Base-by-base conservation (phyloP, 2,888 invertebrate genomes). In the Byasa hedistus region DNA sequence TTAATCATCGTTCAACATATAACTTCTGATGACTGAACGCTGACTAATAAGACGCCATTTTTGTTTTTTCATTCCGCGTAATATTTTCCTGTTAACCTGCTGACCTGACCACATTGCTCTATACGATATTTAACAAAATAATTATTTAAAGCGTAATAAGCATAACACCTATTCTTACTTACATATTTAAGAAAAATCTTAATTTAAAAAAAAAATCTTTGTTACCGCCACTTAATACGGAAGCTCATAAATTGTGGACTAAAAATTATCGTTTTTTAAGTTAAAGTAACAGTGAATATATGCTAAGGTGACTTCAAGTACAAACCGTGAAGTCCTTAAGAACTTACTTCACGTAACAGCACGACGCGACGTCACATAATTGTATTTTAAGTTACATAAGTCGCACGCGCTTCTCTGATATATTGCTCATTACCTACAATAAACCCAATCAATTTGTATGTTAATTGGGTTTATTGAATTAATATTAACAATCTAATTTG, bases 61-160 rank as follows among this genome's bases (percentile, higher is more conserved):
- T 52, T 57, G n/a, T 71, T 70, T 73, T 72, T 72, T 72, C 69
- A 71, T 73, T 75, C 72, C 69, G 75, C 71, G 71, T 76, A 69
- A 74, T 74, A 75, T 73, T 79, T 79, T 71, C 76, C 78, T 75
- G 76, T 73, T 85, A 84, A 84, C 84, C 86, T 73, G 81, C 79
- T 88, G 81, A 87, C 87, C 86, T 77, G 78, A 65, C 72, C 70
- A 71, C 73, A 75, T 57, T 69, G 48, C 64, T 64, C 69, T 54
- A 48, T 36, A 54, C 58, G 52, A 54, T 67, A 69, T 68, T 66
- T 61, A 65, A 59, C 64, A 65, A 69, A 68, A 64, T 44, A 27
- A 24, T 71, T n/a, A n/a, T 72, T 72, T 69, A 64, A 75, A 48
- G 19, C 19, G 12, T 48, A 48, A 48, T 48, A 48, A 48, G n/a